These are phyloP conservation scores for Cydia fagiglandana DNA, from an alignment of 1,140 invertebrate species.

Conservation along the genomic window DNA sequence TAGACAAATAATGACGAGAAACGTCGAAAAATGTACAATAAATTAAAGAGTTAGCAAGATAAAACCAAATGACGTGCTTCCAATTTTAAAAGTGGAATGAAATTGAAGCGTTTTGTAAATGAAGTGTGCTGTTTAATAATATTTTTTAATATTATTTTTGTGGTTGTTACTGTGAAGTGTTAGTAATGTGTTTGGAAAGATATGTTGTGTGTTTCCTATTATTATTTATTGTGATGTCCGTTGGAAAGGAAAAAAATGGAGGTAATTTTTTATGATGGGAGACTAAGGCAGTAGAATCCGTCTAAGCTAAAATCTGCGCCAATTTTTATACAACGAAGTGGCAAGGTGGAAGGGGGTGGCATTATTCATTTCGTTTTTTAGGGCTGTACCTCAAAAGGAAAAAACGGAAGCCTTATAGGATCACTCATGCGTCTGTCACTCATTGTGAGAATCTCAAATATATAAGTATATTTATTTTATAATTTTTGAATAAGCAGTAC, in stretches of 20 bases:
- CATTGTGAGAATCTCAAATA: no score
- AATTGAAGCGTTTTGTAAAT: neutral
- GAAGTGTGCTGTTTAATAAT: neutral
- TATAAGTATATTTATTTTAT: no score
- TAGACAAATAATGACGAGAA: slow-evolving; percentile 1
- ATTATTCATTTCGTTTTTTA: no score
- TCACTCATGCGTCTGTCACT: no score
- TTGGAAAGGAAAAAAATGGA: slow-evolving; percentile 60
- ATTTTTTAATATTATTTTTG: slow-evolving; percentile 2
- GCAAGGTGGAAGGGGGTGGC: no score
- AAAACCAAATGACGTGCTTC: neutral
- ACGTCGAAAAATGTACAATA: neutral
- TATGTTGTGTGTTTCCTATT: slow-evolving; percentile 51
- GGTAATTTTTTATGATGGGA: slow-evolving; percentile 40
- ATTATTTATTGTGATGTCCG: slow-evolving; percentile 45
- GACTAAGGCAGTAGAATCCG: neutral
- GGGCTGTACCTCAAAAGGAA: no score
- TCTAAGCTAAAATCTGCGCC: no score
- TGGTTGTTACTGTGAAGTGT: slow-evolving; percentile 22
- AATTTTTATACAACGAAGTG: no score
- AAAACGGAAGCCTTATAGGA: no score
- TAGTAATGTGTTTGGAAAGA: slow-evolving; percentile 59
- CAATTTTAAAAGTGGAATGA: neutral
- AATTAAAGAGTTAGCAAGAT: neutral
- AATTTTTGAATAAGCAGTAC: no score